Conservation (phyloP, 2,113 vertebrate species). For the Agelaius tricolor region DNA sequence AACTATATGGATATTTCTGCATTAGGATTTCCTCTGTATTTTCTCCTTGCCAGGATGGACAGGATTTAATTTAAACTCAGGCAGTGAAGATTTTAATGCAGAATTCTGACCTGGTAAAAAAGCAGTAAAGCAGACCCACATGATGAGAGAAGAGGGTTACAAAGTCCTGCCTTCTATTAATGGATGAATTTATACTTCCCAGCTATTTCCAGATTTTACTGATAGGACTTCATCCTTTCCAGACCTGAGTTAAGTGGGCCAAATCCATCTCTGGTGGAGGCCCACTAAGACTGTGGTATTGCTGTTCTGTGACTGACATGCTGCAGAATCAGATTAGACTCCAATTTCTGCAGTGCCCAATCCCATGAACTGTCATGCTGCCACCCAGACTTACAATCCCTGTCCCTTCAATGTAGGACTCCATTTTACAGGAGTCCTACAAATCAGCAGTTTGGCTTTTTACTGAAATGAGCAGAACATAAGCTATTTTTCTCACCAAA, state of each 20-base stretch:
- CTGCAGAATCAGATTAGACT: slow-evolving; percentile 6
- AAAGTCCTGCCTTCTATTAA: background rate
- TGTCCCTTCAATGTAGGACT: background rate
- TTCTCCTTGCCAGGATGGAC: background rate
- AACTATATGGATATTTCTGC: background rate
- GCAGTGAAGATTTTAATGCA: background rate
- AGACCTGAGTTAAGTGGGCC: background rate
- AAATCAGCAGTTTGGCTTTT: background rate
- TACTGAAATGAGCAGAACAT: background rate
- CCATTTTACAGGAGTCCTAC: background rate
- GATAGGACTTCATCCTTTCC: background rate
- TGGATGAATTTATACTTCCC: background rate
- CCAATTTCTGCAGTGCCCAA: background rate
- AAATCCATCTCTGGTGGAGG: background rate
- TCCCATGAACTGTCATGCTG: background rate
- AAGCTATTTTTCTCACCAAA: slow-evolving; percentile 3
- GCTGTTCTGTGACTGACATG: background rate
- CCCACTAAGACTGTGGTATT: background rate
- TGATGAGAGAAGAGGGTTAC: background rate
- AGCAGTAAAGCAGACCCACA: background rate
- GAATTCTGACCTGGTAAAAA: background rate
- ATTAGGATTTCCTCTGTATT: background rate
- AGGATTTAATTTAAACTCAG: slow-evolving; percentile 17
- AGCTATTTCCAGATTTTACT: background rate
- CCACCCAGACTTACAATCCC: background rate